Percentiles rank a stretch among this genome's conserved stretches.
Evolutionary conservation across 2,888 invertebrate genomes (phyloP).

Genomic region (Melitaea athalia): DNA sequence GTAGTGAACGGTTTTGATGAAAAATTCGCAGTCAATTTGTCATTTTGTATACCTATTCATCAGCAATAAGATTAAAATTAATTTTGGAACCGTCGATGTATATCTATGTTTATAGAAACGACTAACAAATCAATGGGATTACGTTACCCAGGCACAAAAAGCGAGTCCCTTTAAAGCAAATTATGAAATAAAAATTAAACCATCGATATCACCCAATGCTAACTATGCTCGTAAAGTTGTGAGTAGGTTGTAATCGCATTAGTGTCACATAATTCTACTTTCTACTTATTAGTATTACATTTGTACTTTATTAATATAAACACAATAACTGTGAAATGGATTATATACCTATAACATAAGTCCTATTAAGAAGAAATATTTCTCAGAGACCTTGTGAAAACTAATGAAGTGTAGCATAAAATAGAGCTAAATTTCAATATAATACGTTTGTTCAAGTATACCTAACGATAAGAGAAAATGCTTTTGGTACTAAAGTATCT

Average conservation of each 20-base stretch:
- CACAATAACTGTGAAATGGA: not conserved
- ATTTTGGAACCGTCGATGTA: too few species aligned
- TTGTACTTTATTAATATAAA: not conserved
- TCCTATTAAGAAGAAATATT: not conserved
- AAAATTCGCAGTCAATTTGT: not conserved
- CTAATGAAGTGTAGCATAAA: too few species aligned
- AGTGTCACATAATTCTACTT: conserved; percentile 6
- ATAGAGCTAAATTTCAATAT: too few species aligned
- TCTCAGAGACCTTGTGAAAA: too few species aligned
- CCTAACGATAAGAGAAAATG: not conserved
- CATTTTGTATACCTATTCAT: too few species aligned
- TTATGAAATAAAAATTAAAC: not conserved
- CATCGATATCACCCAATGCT: not conserved
- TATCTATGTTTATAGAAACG: not conserved
- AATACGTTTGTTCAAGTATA: not conserved
- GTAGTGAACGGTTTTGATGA: conserved; percentile 2
- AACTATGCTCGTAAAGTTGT: not conserved
- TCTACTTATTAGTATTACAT: conserved; percentile 11
- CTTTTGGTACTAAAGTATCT: not conserved
- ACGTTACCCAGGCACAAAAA: too few species aligned
- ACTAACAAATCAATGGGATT: not conserved
- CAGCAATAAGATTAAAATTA: too few species aligned
- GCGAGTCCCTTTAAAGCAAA: too few species aligned
- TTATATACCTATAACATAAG: not conserved
- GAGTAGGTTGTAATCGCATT: conserved; percentile 25